Base-by-base conservation (phyloP, 37 sponge, comb jelly and placozoan species). In the Eunapius fragilis region DNA sequence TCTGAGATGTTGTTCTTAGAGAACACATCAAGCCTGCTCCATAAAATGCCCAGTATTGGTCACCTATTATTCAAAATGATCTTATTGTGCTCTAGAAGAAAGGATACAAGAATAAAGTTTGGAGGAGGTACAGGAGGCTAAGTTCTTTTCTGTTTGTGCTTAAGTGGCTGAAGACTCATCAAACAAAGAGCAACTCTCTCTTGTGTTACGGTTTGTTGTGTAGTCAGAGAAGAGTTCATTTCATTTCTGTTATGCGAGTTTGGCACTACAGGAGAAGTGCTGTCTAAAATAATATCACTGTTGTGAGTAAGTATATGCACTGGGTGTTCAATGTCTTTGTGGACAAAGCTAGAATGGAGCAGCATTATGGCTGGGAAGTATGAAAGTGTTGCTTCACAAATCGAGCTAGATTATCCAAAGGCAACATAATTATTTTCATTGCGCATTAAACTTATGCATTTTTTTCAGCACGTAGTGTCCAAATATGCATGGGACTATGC, bases 281-380 rank as follows among this genome's bases (percentile, higher is more conserved):
- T 90, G 27, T 86, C 91, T 69, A 27, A 70, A 38, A 71, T 34
- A 45, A 86, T 86, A 26, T 50, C 12, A 31, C 67, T 9, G 82
- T 76, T 45, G 19, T 86, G 31, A 41, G 11, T n/a, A 74, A 19
- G 76, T 80, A 47, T 27, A 76, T 49, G 0, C 76, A 79, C 41
- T 41, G 41, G 3, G 87, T 81, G 12, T 41, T 3, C 74, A 13
- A 2, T 49, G 30, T 3, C 78, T 86, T 13, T 23, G 91, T 34
- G 86, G 82, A 24, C 86, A 90, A 48, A 37, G 69, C 26, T 90
- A 86, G n/a, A 84, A 85, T 76, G 84, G 89, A 30, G 89, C 89
- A 67, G 84, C 13, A 89, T 84, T 47, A 90, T 86, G 90, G 70
- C 85, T 32, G 90, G 90, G 14, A 34, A 79, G 35, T 70, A 76